Evolutionary conservation across 2,113 vertebrate genomes (phyloP), one percentile per base, ranked within the genome.

Genomic region (Syngnathus typhle): DNA sequence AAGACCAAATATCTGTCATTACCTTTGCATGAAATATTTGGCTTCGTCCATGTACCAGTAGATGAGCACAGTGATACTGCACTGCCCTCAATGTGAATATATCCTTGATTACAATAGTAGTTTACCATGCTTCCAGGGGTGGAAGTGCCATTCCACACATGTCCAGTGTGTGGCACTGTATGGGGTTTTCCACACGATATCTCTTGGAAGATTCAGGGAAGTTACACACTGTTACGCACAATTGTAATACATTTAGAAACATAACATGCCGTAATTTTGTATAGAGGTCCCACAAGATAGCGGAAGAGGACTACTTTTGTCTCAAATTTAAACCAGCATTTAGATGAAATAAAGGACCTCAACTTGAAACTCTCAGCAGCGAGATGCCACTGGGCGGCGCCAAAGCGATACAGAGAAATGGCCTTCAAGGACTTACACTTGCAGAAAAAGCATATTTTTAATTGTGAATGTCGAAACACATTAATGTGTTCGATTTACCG

Each of bases 101-200:
- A 91, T 74, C 88, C 88, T 64, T 36, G 63, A 67, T 87, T 78
- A 85, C 91, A 92, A 72, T 68, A 77, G 73, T 91, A 92, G 5
- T 66, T 84, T 32, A 89, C 85, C 46, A 78, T 84, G 85, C 89
- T 93, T 76, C 87, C 66, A 15, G 90, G 74, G 8, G 70, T 82
- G 55, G 82, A 89, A 55, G 80, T 85, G 76, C 91, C 90, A 58
- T 90, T 77, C 93, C 93, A 93, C 43, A 86, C 54, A 19, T 86
- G 84, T 0, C 77, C 79, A n/a, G 91, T 74, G 75, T 93, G 84
- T 37, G 87, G 86, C 81, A 93, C 63, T 23, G 39, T 15, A 12
- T 80, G 78, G 38, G 92, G 92, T 41, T 85, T 88, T 23, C 90
- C 91, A 84, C 92, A 93, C 23, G 87, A 74, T 70, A 91, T 85